Base-by-base conservation (phyloP, 2,888 invertebrate species). In the Xanthorhoe spadicearia region DNA sequence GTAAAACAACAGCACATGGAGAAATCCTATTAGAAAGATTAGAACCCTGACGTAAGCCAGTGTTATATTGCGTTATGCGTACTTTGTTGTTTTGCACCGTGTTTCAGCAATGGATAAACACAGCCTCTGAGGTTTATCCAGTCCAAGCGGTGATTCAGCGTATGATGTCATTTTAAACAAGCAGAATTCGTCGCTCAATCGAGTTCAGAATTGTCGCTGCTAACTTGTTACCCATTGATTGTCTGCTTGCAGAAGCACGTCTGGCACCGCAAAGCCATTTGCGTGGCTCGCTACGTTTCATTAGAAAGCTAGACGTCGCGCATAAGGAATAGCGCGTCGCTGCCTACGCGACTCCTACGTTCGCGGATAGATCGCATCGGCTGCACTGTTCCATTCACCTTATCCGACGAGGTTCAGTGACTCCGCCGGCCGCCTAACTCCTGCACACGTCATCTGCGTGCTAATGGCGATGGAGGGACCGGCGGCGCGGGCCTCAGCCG, bases 311-410 rank as follows among this genome's bases (percentile, higher is more conserved):
- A 79, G 79, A 80, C 62, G 56, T 65, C 80, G 82, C 77, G 38
- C 82, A 83, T 83, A 84, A 84, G 87, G 84, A 86, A 85, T 81
- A 85, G 76, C 76, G 77, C 76, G 79, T 73, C 77, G 79, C 77
- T 77, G 77, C 75, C 59, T 64, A 66, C 68, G 73, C 79, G 75
- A 74, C 84, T 83, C 80, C 84, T 82, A 82, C 85, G 83, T 75
- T 75, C 28, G 66, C 66, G 52, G 71, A 77, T 80, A 78, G 81
- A 77, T 81, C 84, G 84, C 82, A 86, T 88, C 85, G 89, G 85
- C 84, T 88, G 92, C 91, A 90, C 86, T 85, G 89, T 90, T 90
- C 91, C 92, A 90, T 91, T 92, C 92, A 92, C 92, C 92, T 89
- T 89, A 89, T 90, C 89, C 78, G 89, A 77, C 83, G 86, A 90